These are phyloP conservation scores for Malacosoma neustria DNA, from an alignment of 2,888 invertebrate genomes.

Conservation along the genomic window DNA sequence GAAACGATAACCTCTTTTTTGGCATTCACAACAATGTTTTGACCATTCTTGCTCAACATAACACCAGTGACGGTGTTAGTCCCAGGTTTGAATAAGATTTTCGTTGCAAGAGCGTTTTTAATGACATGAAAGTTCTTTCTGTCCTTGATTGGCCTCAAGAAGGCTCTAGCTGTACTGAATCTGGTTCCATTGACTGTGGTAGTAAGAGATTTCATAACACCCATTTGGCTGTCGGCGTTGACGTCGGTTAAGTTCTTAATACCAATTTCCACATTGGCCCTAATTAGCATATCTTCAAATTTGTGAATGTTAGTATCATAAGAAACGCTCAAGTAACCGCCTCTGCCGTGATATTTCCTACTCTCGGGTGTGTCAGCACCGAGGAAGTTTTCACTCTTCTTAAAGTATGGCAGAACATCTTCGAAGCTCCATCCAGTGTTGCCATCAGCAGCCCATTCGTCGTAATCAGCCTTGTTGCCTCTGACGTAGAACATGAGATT, in stretches of 20 bases:
- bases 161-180: conserved; percentile 71
- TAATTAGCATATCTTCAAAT: conserved; percentile 35
- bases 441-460: conserved; percentile 78
- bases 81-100: conserved; percentile 65
- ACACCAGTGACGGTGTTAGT: conserved; percentile 58
- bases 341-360: conserved; percentile 38
- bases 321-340: conserved; percentile 54
- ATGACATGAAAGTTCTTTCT: conserved; percentile 56
- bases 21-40: conserved; percentile 37
- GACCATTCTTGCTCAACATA: conserved; percentile 38
- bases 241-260: conserved; percentile 38
- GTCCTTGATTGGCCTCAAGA: conserved; percentile 45
- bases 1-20: conserved; percentile 68
- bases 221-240: conserved; percentile 61
- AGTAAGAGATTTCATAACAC: conserved; percentile 51
- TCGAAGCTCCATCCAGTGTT: conserved; percentile 56
- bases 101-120: conserved; percentile 68
- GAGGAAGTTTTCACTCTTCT: conserved; percentile 48
- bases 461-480: conserved; percentile 78
- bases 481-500: conserved; percentile 80
- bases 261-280: conserved; percentile 60
- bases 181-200: conserved; percentile 60
- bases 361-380: conserved; percentile 18
- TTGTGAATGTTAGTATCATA: conserved; percentile 21
- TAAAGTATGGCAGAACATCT: conserved; percentile 32